Percentiles rank a stretch among this genome's conserved stretches.
Evolutionary conservation across 2,888 invertebrate genomes (phyloP).

Genomic region (Ennomos fuscantarius): DNA sequence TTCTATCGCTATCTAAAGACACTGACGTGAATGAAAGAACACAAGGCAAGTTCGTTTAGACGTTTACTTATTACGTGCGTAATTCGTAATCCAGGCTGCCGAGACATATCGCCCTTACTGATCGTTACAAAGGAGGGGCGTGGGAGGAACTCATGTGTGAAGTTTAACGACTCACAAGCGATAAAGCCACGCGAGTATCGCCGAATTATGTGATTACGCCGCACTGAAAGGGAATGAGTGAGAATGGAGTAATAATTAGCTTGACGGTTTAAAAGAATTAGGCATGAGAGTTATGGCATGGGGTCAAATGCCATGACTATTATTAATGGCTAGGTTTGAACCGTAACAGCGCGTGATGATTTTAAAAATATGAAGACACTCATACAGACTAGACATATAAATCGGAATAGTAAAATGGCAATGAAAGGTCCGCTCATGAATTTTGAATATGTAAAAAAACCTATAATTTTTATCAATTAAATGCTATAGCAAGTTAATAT

Average conservation of each 20-base stretch:
- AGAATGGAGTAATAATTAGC: conserved; percentile 37
- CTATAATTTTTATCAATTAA: no score
- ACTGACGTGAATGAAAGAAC: no score
- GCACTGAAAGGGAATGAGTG: conserved; percentile 31
- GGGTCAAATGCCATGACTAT: no score
- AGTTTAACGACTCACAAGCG: conserved; percentile 42
- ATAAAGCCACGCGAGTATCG: conserved; percentile 40
- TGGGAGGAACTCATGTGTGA: conserved; percentile 40
- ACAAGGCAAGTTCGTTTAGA: background rate
- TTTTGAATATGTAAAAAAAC: no score
- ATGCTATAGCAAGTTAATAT: no score
- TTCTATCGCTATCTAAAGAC: no score
- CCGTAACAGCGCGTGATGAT: no score
- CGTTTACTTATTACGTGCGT: conserved; percentile 17
- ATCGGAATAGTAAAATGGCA: no score
- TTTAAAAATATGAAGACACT: no score
- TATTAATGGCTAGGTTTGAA: no score
- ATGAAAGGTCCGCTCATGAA: no score
- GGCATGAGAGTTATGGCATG: background rate
- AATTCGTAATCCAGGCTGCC: conserved; percentile 19
- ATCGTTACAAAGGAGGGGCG: conserved; percentile 25
- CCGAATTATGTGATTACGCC: conserved; percentile 40
- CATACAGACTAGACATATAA: no score
- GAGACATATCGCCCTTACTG: conserved; percentile 25
- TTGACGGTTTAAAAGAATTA: conserved; percentile 23